These are phyloP conservation scores for Anthoscopus minutus DNA, from an alignment of 2,113 vertebrate species.

Conservation along the genomic window DNA sequence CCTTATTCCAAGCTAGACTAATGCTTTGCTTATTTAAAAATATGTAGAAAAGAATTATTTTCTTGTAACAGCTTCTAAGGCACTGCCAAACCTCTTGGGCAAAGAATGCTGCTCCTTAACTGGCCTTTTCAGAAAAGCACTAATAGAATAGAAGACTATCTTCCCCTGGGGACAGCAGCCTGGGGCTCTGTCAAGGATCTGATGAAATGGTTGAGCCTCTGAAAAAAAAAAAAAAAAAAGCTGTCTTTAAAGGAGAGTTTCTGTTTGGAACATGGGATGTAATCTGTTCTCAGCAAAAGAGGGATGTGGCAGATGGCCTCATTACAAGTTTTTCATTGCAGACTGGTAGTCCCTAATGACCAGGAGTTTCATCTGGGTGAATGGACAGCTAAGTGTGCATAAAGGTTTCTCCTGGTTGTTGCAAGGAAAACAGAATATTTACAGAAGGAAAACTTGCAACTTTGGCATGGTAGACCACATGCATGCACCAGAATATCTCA, in stretches of 20 bases:
- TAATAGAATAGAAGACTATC: neutral
- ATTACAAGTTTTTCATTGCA: neutral
- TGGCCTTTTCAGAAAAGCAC: neutral
- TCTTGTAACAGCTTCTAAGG: neutral
- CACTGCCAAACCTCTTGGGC: neutral
- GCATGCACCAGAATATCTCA: neutral
- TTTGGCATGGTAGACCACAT: fast-evolving
- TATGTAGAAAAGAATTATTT: neutral
- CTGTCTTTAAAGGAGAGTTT: neutral
- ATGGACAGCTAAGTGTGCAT: neutral
- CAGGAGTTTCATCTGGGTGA: neutral
- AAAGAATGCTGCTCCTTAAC: neutral
- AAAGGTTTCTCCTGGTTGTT: neutral
- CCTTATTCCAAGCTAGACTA: neutral
- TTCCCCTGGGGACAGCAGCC: neutral
- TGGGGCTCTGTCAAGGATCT: neutral
- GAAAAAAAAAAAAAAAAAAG: neutral
- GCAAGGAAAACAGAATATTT: neutral
- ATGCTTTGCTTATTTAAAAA: neutral
- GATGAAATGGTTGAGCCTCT: neutral
- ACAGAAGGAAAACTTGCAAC: neutral
- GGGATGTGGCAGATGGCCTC: neutral
- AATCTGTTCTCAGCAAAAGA: neutral
- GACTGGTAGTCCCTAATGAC: neutral
- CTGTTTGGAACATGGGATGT: neutral